These are phyloP conservation scores for Myathropa florea DNA, from an alignment of 2,888 invertebrate genomes.

Conservation along the genomic window DNA sequence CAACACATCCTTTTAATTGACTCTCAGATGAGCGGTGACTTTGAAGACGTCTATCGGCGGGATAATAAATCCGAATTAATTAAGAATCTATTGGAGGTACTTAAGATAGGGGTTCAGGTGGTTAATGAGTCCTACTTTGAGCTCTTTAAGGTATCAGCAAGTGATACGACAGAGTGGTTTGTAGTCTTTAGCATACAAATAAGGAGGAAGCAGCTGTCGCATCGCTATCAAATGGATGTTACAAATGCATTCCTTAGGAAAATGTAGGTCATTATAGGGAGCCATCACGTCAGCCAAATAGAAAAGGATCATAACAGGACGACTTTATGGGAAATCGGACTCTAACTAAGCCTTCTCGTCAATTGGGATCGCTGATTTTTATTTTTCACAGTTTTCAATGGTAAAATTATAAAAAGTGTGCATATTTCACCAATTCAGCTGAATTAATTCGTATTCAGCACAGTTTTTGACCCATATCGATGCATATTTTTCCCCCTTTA, in stretches of 20 bases:
- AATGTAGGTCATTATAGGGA: neutral
- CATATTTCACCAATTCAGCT: neutral
- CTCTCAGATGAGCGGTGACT: conserved; percentile 1
- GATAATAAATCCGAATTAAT: conserved; percentile 38
- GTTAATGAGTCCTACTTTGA: conserved; percentile 8
- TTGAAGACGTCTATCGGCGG: conserved; percentile 3
- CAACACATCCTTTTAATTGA: conserved; percentile 19
- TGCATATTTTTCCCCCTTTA: no score
- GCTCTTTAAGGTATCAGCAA: neutral
- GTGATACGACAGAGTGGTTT: neutral
- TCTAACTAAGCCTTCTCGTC: no score
- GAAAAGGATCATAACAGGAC: no score
- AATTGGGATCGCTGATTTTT: no score
- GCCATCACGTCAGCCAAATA: neutral
- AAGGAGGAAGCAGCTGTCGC: neutral
- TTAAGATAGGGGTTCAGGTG: conserved; percentile 10
- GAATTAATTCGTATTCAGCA: no score
- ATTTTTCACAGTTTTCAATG: no score
- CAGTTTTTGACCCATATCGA: no score
- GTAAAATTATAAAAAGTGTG: no score
- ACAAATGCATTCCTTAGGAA: no score
- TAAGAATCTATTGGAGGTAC: conserved; percentile 12
- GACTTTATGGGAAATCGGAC: no score
- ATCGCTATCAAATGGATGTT: neutral
- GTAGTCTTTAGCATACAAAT: neutral